phyloP scores from a whole-genome alignment of 2,113 vertebrate species.

The Tupaia tana region DNA sequence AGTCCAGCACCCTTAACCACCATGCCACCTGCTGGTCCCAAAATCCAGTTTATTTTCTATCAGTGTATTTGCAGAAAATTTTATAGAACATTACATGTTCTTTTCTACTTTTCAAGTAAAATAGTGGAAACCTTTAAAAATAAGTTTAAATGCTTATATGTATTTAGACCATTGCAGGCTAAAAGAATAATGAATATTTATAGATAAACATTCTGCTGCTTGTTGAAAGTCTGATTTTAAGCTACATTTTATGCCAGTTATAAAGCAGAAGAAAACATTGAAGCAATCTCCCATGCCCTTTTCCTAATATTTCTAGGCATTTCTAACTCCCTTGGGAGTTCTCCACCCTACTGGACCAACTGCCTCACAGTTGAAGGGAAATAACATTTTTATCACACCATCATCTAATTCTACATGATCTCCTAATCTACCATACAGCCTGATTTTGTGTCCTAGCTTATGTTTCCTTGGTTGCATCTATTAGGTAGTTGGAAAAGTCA shows the following conservation, averaged over 20 bases:
- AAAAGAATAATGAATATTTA: background rate
- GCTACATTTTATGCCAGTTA: background rate
- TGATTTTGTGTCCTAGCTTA: background rate
- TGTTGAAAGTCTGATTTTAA: background rate
- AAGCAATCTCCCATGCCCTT: background rate
- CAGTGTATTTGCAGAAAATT: background rate
- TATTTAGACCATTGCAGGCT: background rate
- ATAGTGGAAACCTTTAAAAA: slow-evolving; percentile 24
- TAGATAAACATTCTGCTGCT: background rate
- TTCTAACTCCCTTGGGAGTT: background rate
- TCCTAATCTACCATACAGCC: background rate
- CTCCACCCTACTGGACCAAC: background rate
- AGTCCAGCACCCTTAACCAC: no score
- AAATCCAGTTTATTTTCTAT: background rate
- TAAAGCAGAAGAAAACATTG: background rate
- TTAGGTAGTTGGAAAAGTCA: background rate
- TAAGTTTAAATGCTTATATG: background rate
- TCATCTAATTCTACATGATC: background rate
- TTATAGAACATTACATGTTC: background rate
- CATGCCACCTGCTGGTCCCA: background rate
- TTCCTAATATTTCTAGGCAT: background rate
- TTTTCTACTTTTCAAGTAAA: slow-evolving; percentile 35
- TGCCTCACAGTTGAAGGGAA: background rate
- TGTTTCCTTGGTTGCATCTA: background rate
- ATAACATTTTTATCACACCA: background rate